A percentile compares a stretch with the other conserved stretches of the same genome.
These are phyloP conservation scores for Mamestra brassicae DNA, from an alignment of 2,888 invertebrate genomes.

Conservation along the genomic window DNA sequence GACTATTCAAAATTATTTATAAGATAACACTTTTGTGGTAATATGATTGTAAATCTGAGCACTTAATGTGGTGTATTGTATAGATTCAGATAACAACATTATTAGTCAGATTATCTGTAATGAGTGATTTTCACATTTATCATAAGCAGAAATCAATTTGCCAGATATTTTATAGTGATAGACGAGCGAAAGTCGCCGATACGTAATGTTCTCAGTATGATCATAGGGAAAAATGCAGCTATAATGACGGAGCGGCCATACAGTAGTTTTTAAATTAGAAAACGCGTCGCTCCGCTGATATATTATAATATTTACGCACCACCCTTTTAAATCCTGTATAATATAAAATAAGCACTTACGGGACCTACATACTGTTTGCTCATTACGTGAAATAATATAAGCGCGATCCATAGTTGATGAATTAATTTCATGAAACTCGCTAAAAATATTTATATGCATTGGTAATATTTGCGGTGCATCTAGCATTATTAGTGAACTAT, in stretches of 20 bases:
- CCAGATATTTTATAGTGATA: constrained; percentile 24
- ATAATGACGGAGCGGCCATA: constrained; percentile 1
- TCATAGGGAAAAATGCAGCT: constrained; percentile 20
- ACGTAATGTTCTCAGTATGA: constrained; percentile 33
- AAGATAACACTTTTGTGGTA: constrained; percentile 17
- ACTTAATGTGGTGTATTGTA: constrained; percentile 38
- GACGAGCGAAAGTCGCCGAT: constrained; percentile 7
- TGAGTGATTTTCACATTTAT: constrained; percentile 2
- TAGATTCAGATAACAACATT: constrained; percentile 31
- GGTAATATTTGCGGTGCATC: constrained; percentile 55
- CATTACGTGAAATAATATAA: constrained; percentile 55
- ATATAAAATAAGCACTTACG: constrained; percentile 49
- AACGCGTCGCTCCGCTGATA: constrained; percentile 26
- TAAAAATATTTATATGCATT: constrained; percentile 22
- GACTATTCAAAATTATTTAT: constrained; percentile 37
- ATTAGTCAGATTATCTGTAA: constrained; percentile 25
- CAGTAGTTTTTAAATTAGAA: constrained; percentile 30
- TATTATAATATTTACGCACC: constrained; percentile 27
- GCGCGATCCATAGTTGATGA: constrained; percentile 30
- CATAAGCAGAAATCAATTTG: constrained; percentile 25
- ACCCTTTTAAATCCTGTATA: constrained; percentile 25
- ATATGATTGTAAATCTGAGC: constrained; percentile 20
- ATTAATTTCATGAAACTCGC: constrained; percentile 45
- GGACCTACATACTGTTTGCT: constrained; percentile 63
- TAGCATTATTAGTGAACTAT: constrained; percentile 61